These are phyloP conservation scores for Lichenostomus cassidix DNA, from an alignment of 2,113 vertebrate genomes.

Conservation along the genomic window DNA sequence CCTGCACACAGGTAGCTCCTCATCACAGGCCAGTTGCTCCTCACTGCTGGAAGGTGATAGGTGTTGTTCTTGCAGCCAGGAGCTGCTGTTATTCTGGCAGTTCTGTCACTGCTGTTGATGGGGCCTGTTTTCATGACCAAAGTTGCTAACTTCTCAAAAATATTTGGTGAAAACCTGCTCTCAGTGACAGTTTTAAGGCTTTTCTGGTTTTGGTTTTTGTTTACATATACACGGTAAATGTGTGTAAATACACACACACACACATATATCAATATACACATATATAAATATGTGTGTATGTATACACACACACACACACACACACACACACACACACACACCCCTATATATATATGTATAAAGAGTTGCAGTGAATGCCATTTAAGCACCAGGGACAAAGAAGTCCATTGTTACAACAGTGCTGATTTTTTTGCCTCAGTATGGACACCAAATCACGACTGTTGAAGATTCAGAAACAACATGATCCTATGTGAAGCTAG, in stretches of 20 bases:
- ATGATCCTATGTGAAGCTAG: neutral
- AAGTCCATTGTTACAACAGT: neutral
- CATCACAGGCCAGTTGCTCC: neutral
- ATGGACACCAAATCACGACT: neutral
- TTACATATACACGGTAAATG: neutral
- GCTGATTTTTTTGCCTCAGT: neutral
- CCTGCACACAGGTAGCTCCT: neutral
- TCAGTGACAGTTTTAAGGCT: neutral
- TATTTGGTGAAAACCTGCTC: neutral
- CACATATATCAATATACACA: too few relatives aligned
- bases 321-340: too few relatives aligned
- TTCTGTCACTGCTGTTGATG: neutral
- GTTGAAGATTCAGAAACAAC: neutral
- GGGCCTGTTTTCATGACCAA: neutral
- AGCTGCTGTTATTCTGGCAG: neutral
- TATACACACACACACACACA: too few relatives aligned
- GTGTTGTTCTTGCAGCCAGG: neutral
- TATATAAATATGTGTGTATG: too few relatives aligned
- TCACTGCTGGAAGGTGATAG: neutral
- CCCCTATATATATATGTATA: rapidly evolving
- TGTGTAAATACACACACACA: too few relatives aligned
- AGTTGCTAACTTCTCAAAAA: neutral
- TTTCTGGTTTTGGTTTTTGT: neutral
- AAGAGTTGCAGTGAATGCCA: neutral
- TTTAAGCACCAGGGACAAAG: neutral